Evolutionary conservation across 2,888 invertebrate genomes (phyloP).

Genomic region (Ennomos fuscantarius): DNA sequence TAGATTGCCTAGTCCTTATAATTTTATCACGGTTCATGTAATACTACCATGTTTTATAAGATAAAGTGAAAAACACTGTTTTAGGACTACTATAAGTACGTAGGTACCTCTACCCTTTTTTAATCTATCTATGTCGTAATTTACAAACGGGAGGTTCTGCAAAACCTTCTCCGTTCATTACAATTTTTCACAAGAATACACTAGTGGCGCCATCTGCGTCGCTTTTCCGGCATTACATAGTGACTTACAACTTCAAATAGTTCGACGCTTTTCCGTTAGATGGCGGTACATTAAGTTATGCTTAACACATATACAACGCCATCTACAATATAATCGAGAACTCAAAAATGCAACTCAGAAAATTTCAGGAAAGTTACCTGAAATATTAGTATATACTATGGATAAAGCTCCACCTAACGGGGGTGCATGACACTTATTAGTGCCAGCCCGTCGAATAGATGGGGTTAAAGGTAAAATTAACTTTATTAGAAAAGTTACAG

Average conservation of each 20-base stretch:
- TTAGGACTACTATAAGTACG: too few species aligned
- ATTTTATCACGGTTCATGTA: too few species aligned
- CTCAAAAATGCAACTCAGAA: too few species aligned
- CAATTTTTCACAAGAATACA: slow-evolving; percentile 1
- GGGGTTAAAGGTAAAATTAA: background rate
- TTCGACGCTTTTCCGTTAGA: slow-evolving; percentile 19
- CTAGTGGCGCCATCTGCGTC: slow-evolving; percentile 15
- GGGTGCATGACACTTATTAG: background rate
- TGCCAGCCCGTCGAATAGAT: background rate
- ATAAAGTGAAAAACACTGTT: too few species aligned
- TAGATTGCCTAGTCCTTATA: too few species aligned
- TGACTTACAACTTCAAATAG: background rate
- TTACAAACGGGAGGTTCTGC: too few species aligned
- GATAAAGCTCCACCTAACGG: slow-evolving; percentile 3
- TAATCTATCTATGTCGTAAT: too few species aligned
- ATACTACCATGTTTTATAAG: too few species aligned
- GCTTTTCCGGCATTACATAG: slow-evolving; percentile 7
- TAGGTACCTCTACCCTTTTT: too few species aligned
- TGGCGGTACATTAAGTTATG: background rate
- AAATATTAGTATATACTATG: too few species aligned
- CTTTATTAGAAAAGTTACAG: background rate
- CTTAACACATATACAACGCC: slow-evolving; percentile 2
- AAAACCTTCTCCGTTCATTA: too few species aligned
- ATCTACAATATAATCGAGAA: slow-evolving; percentile 7
- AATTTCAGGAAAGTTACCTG: slow-evolving; percentile 6